Evolutionary conservation across 2,888 invertebrate species (phyloP).

Genomic region (Euplexia lucipara): DNA sequence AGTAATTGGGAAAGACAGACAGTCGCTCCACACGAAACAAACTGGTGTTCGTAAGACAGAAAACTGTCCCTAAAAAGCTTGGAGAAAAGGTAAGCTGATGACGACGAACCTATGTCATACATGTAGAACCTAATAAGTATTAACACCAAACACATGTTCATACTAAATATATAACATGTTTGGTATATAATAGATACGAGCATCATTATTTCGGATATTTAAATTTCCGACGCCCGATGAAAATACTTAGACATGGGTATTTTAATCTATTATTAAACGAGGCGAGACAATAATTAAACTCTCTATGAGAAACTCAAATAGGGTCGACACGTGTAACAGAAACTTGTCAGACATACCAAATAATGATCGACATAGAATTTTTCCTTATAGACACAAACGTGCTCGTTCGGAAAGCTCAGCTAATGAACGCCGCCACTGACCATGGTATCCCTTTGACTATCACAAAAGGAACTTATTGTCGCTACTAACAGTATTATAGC

Average conservation of each 20-base stretch:
- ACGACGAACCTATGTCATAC: constrained; percentile 4
- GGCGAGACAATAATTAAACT: constrained; percentile 10
- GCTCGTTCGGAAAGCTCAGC: constrained; percentile 13
- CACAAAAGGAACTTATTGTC: constrained; percentile 12
- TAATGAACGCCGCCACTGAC: constrained; percentile 8
- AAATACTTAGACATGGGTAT: neutral
- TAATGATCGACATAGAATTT: constrained; percentile 15
- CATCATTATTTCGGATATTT: no score
- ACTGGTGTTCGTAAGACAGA: no score
- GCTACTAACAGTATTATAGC: constrained; percentile 2
- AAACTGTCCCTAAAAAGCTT: no score
- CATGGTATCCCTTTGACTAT: constrained; percentile 16
- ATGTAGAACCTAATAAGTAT: neutral
- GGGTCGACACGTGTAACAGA: constrained; percentile 6
- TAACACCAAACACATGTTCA: no score
- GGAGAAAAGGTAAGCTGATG: no score
- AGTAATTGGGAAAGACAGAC: no score
- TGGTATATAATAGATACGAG: neutral
- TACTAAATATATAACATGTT: neutral
- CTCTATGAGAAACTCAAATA: constrained; percentile 12
- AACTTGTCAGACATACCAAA: constrained; percentile 15
- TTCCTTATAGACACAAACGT: constrained; percentile 31
- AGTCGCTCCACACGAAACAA: no score
- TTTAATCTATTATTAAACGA: neutral
- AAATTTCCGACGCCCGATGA: neutral